Percentiles rank a stretch among this genome's conserved stretches.
These are phyloP conservation scores for Pterocles orientalis DNA, from an alignment of 2,113 vertebrate species.

Conservation along the genomic window DNA sequence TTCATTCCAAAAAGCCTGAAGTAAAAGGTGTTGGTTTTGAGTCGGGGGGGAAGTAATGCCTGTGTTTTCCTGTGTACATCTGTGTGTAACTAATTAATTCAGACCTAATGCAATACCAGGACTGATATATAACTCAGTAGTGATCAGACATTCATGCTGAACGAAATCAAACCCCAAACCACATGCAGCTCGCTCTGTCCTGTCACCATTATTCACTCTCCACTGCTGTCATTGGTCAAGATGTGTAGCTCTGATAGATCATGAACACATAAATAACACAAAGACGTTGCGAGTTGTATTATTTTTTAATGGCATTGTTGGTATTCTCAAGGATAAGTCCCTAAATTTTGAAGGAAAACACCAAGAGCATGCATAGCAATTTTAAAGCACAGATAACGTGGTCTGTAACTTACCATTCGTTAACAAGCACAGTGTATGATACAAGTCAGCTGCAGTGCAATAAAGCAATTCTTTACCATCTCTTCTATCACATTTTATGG, in stretches of 20 bases:
- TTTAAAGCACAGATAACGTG: not conserved
- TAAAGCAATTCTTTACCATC: not conserved
- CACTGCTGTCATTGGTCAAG: not conserved
- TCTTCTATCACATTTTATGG: conserved; percentile 31
- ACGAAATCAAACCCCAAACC: not conserved
- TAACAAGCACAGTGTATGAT: not conserved
- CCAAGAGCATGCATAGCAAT: not conserved
- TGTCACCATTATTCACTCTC: not conserved
- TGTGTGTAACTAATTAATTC: not conserved
- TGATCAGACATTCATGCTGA: not conserved
- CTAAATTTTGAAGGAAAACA: not conserved
- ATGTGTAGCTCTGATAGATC: not conserved
- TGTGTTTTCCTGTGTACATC: not conserved
- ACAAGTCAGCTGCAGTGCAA: not conserved
- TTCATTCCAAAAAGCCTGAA: not conserved
- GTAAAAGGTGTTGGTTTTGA: not conserved
- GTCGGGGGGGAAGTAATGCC: not conserved
- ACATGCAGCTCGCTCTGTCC: not conserved
- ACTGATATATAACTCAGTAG: not conserved
- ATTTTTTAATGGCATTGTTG: not conserved
- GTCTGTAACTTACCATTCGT: not conserved
- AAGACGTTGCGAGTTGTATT: not conserved
- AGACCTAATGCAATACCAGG: not conserved
- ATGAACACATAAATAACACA: not conserved
- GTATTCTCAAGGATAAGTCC: not conserved